Conservation (phyloP, 2,888 invertebrate genomes). For the Apeira syringaria region DNA sequence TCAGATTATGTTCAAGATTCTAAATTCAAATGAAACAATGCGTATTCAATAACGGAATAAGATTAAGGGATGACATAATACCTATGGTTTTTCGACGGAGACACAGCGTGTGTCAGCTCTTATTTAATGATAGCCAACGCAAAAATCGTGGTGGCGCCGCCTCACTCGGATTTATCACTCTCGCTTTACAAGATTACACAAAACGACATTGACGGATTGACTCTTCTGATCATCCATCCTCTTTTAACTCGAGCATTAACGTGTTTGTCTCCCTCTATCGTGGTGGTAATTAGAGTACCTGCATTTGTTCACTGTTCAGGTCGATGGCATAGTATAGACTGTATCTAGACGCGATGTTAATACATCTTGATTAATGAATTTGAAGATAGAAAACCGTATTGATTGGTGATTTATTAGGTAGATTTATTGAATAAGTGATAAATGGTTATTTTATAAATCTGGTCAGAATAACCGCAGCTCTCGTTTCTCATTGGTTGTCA, state of each 20-base stretch:
- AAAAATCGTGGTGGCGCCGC: slow-evolving; percentile 64
- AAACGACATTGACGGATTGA: slow-evolving; percentile 80
- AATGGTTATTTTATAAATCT: no score
- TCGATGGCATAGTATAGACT: slow-evolving; percentile 64
- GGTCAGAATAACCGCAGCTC: no score
- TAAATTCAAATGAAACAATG: slow-evolving; percentile 14
- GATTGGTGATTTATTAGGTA: slow-evolving; percentile 19
- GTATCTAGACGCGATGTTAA: slow-evolving; percentile 73
- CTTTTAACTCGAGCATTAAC: slow-evolving; percentile 35
- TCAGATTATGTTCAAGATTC: background rate
- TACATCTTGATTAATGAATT: slow-evolving; percentile 71
- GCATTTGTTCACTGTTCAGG: slow-evolving; percentile 77
- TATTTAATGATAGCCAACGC: slow-evolving; percentile 62
- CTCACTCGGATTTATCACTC: slow-evolving; percentile 69
- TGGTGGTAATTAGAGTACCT: slow-evolving; percentile 72
- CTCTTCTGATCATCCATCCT: slow-evolving; percentile 50
- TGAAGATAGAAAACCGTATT: slow-evolving; percentile 17
- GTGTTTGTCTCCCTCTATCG: slow-evolving; percentile 46
- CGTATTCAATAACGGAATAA: slow-evolving; percentile 19
- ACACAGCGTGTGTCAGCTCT: slow-evolving; percentile 47
- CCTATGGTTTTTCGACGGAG: slow-evolving; percentile 33
- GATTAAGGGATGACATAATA: slow-evolving; percentile 24
- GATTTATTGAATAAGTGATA: slow-evolving; percentile 4
- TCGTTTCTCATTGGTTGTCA: no score
- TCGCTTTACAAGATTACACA: slow-evolving; percentile 74